A percentile compares a stretch with the other conserved stretches of the same genome.
These are phyloP conservation scores for Lanistes nyassanus DNA, from an alignment of 1,140 invertebrate genomes.

Conservation along the genomic window DNA sequence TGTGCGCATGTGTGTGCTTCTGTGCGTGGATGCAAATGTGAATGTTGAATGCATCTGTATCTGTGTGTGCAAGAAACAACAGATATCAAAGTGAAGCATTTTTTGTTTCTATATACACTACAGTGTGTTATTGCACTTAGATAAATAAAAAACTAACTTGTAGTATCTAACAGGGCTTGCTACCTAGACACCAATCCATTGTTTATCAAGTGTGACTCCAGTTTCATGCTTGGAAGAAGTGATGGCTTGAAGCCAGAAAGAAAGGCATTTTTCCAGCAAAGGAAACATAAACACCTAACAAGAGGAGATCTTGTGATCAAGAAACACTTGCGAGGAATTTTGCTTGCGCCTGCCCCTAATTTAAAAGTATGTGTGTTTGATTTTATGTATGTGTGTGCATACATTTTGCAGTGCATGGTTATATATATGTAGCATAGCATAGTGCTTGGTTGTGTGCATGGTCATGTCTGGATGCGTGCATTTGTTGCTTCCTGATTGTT, in stretches of 20 bases:
- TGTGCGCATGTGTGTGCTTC: not conserved
- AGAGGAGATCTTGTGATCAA: constrained; percentile 32
- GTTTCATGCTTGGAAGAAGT: not conserved
- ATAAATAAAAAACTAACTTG: too few species aligned
- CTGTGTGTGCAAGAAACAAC: not conserved
- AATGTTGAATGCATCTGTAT: not conserved
- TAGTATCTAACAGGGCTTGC: constrained; percentile 45
- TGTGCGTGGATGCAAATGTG: not conserved
- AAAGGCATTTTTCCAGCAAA: constrained; percentile 28
- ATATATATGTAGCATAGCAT: not conserved
- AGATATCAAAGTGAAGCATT: too few species aligned
- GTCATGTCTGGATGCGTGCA: too few species aligned
- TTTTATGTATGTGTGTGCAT: not conserved
- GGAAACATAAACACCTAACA: constrained; percentile 5
- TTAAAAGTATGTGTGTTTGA: constrained; percentile 26
- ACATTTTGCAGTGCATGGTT: not conserved
- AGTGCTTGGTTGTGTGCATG: too few species aligned
- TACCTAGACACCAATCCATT: constrained; percentile 44
- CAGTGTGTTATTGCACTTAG: not conserved
- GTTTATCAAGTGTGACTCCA: constrained; percentile 40
- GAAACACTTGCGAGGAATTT: constrained; percentile 33
- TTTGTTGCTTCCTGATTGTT: too few species aligned
- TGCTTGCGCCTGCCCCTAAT: constrained; percentile 21
- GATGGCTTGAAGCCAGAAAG: constrained; percentile 14
- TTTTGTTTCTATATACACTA: not conserved